These are phyloP conservation scores for Buceros bicornis DNA, from an alignment of 2,797 vertebrate genomes.

Conservation along the genomic window DNA sequence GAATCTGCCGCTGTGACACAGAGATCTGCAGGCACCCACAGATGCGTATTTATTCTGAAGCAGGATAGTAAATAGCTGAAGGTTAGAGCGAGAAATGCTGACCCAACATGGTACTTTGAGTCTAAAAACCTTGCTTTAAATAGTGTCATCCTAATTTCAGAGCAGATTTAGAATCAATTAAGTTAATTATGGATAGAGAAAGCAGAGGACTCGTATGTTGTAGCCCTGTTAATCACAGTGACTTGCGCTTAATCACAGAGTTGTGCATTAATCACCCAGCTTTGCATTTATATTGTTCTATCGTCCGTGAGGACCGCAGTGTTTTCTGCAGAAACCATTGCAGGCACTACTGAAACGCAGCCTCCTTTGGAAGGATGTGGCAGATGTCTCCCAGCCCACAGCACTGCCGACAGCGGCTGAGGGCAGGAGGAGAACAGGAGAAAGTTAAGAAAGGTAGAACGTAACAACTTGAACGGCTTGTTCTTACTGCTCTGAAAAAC, in stretches of 20 bases:
- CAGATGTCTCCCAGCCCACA: neutral
- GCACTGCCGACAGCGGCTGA: neutral
- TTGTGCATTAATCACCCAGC: neutral
- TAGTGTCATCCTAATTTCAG: constrained; percentile 2
- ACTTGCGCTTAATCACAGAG: neutral
- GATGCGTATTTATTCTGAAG: neutral
- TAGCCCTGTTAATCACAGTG: neutral
- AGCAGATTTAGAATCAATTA: constrained; percentile 33
- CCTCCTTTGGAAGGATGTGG: neutral
- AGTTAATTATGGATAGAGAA: constrained; percentile 46
- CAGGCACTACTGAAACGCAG: neutral
- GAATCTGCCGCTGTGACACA: neutral
- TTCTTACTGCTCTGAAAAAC: constrained; percentile 10
- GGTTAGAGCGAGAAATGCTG: neutral
- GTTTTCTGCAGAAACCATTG: neutral
- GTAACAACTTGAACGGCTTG: neutral
- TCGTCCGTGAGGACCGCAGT: neutral
- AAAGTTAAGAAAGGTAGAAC: neutral
- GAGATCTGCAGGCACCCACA: neutral
- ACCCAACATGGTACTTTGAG: neutral
- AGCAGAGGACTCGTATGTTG: neutral
- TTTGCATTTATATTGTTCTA: neutral
- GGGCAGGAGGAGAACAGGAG: neutral
- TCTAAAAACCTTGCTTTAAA: constrained; percentile 11
- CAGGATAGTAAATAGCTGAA: neutral